phyloP scores from a whole-genome alignment of 2,113 vertebrate species.

The Arvicanthis niloticus region DNA sequence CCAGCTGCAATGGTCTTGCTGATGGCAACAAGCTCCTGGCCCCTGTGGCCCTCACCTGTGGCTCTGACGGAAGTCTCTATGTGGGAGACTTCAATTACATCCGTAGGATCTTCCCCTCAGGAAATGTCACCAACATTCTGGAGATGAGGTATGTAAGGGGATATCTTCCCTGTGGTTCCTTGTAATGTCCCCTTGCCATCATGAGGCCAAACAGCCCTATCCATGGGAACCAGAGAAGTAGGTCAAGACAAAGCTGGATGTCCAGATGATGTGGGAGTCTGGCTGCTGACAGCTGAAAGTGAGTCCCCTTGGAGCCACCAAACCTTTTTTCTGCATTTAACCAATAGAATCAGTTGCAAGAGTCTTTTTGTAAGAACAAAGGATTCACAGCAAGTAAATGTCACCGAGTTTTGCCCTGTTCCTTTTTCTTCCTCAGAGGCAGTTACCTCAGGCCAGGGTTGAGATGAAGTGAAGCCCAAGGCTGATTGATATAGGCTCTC shows the following conservation, averaged over 20 bases:
- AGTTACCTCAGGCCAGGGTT: not conserved
- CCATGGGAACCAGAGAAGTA: not conserved
- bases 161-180: not conserved
- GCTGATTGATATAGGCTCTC: not conserved
- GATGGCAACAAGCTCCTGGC: slow-evolving; percentile 99
- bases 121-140: slow-evolving; percentile 98
- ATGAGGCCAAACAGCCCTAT: not conserved
- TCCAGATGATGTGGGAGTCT: not conserved
- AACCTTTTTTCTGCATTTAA: not conserved
- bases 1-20: slow-evolving; percentile 98
- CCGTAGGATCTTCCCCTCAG: slow-evolving; percentile 97
- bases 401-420: not conserved
- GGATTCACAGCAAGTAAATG: not conserved
- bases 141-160: slow-evolving; percentile 92
- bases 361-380: not conserved
- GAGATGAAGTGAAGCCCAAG: not conserved
- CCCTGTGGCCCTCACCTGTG: slow-evolving; percentile 95
- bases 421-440: not conserved
- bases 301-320: not conserved
- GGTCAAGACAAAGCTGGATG: not conserved
- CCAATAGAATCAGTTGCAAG: not conserved
- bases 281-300: not conserved
- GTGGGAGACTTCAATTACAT: slow-evolving; percentile 99
- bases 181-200: not conserved
- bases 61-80: slow-evolving; percentile 96